Evolutionary conservation across 2,888 invertebrate genomes (phyloP), one percentile per base, ranked within the genome.

Genomic region (Ormyrus nitidulus): DNA sequence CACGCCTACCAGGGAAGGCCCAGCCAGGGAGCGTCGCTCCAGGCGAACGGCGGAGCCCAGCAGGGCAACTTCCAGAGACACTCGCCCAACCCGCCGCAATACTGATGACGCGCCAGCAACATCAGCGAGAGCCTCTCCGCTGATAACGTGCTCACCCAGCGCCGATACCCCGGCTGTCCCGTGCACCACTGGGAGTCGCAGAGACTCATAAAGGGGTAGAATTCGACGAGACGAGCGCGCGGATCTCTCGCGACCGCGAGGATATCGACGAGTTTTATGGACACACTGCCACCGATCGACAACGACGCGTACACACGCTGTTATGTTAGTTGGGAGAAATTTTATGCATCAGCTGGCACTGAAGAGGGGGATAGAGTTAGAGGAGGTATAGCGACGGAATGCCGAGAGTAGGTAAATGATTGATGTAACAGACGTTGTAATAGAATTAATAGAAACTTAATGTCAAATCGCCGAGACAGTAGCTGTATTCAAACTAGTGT

Each of bases 11-110:
- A 75, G 71, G 69, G 48, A 7, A 10, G 66, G 34, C 49, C 56
- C 7, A 76, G 59, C 19, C 69, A 62, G 53, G 48, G 48, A n/a
- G 53, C 72, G 6, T 19, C 19, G 1, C 11, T 61, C 10, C 70
- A 77, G 64, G 19, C 10, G 44, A 74, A 64, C 46, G 48, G 48
- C 7, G 75, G 51, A 51, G 65, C 46, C 19, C 77, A 64, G 13
- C 74, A 89, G 75, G 87, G 83, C 69, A 88, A 86, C 76, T 90
- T 87, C 72, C 87, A 87, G 82, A 87, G 90, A 79, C 90, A 90
- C 81, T 90, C 90, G 9, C 90, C 90, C 34, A 90, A 90, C 84
- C 89, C 90, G 70, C 77, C 73, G 11, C 82, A 82, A 81, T 90
- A 90, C 84, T 90, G 87, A 89, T 85, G 83, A 82, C 78, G 64